Percentiles rank a stretch among this genome's conserved stretches.
Conservation (phyloP, 2,797 vertebrate species). For the Diplodus sargus region DNA sequence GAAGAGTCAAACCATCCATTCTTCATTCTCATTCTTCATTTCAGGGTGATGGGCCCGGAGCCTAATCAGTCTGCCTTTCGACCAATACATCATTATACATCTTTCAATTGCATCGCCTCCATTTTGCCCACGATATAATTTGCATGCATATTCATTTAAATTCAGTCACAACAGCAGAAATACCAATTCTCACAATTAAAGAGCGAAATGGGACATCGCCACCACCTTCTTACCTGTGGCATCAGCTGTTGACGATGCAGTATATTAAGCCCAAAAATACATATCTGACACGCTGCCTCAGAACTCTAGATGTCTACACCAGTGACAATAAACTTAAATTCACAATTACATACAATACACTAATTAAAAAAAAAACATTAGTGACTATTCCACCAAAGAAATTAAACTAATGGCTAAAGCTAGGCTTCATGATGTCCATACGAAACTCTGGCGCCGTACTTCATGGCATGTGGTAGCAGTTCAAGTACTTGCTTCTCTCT, state of each 20-base stretch:
- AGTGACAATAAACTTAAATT: not conserved
- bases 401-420: not conserved
- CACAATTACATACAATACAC: not conserved
- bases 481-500: not conserved
- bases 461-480: not conserved
- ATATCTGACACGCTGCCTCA: not conserved
- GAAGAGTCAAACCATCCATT: conserved; percentile 36
- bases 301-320: not conserved
- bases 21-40: conserved; percentile 30
- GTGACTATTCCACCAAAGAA: not conserved
- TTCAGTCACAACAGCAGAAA: conserved; percentile 26
- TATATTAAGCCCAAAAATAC: not conserved
- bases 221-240: not conserved
- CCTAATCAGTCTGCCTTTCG: conserved; percentile 30
- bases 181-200: not conserved
- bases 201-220: not conserved
- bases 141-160: conserved; percentile 29
- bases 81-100: conserved; percentile 24
- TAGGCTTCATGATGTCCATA: not conserved
- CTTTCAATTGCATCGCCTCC: conserved; percentile 9
- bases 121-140: conserved; percentile 3
- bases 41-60: conserved; percentile 4
- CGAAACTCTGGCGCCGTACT: not conserved
- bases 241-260: not conserved
- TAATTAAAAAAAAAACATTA: not conserved